These are phyloP conservation scores for Drosophila silvestris DNA, from an alignment of 2,888 invertebrate species.

Conservation along the genomic window DNA sequence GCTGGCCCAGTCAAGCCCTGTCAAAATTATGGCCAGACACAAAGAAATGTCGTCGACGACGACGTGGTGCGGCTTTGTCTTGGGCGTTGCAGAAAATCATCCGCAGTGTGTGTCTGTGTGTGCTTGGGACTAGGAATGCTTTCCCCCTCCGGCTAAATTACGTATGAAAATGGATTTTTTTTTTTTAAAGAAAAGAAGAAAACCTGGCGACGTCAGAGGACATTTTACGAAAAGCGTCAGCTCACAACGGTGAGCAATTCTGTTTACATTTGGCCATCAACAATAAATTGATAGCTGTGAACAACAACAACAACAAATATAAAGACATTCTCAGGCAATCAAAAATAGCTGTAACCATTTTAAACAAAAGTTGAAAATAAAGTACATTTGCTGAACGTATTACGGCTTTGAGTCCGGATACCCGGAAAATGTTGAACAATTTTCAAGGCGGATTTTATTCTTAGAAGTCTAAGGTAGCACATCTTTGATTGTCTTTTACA, in stretches of 20 bases:
- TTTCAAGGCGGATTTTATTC: background rate
- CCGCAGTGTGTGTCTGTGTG: constrained; percentile 45
- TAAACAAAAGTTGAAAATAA: background rate
- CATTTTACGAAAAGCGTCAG: constrained; percentile 37
- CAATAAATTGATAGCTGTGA: constrained; percentile 54
- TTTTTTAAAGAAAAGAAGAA: constrained; percentile 52
- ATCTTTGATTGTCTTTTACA: background rate
- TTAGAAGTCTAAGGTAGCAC: background rate
- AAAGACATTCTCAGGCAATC: constrained; percentile 41
- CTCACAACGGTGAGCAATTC: constrained; percentile 21
- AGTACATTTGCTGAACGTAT: constrained; percentile 3
- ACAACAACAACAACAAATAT: constrained; percentile 18
- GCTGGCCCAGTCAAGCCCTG: constrained; percentile 54
- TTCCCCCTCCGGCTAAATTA: constrained; percentile 64
- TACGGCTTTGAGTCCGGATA: background rate
- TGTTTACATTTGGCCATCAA: constrained; percentile 48
- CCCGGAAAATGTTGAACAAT: background rate
- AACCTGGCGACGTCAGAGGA: constrained; percentile 57
- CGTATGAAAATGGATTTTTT: constrained; percentile 82
- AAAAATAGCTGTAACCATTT: constrained; percentile 17
- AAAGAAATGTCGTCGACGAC: constrained; percentile 67
- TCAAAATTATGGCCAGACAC: constrained; percentile 79
- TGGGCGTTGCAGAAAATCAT: constrained; percentile 73
- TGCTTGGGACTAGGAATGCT: constrained; percentile 4
- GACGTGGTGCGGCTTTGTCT: constrained; percentile 72